phyloP scores from a whole-genome alignment of 2,888 invertebrate species.

The Mesodorylaimus sp. region DNA sequence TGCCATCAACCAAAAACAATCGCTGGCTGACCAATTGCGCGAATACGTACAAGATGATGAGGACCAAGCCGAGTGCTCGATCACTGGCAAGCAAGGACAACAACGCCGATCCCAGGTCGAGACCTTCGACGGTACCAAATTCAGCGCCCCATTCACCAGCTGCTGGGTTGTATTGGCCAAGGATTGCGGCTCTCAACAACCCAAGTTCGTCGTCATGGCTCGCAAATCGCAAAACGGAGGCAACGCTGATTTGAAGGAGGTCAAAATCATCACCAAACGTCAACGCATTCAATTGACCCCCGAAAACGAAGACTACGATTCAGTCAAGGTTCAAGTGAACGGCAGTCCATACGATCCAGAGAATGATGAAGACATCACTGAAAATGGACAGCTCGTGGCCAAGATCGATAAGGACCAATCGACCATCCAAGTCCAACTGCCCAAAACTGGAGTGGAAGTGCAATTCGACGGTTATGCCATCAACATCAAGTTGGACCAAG shows the following conservation, averaged over 20 bases:
- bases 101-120: constrained; percentile 13
- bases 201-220: constrained; percentile 28
- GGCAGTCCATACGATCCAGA: constrained; percentile 15
- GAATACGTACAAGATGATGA: neutral
- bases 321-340: constrained; percentile 15
- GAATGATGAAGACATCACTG: constrained; percentile 4
- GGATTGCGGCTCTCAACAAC: constrained; percentile 29
- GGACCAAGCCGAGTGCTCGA: no score
- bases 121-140: constrained; percentile 25
- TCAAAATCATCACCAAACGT: constrained; percentile 18
- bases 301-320: neutral
- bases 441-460: constrained; percentile 17
- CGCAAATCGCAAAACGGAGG: neutral
- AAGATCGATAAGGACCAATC: constrained; percentile 5
- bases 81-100: constrained; percentile 1
- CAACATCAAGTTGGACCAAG: constrained; percentile 16
- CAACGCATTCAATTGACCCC: constrained; percentile 12
- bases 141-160: constrained; percentile 20
- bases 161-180: constrained; percentile 33
- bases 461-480: constrained; percentile 20
- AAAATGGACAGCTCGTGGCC: constrained; percentile 8
- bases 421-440: constrained; percentile 3
- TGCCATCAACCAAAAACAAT: neutral
- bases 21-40: neutral
- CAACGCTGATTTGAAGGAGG: constrained; percentile 9